A percentile compares a stretch with the other conserved stretches of the same genome.
Conservation (phyloP, 2,113 vertebrate species). For the Upupa epops region DNA sequence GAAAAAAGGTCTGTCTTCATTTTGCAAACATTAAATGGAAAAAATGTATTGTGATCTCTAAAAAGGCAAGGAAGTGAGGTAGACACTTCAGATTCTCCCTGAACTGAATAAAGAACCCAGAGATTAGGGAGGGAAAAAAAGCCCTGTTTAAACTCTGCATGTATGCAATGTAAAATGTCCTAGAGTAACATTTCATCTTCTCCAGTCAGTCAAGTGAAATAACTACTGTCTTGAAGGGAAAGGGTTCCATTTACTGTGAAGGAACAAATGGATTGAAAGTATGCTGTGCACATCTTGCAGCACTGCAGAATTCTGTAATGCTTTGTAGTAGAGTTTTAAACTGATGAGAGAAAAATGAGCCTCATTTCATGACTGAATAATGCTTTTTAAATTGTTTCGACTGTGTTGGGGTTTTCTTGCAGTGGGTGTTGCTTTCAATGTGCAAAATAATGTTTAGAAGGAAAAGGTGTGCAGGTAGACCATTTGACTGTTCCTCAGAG, state of each 20-base stretch:
- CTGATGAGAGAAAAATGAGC: not conserved
- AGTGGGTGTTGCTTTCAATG: not conserved
- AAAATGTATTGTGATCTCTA: not conserved
- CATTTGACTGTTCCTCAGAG: not conserved
- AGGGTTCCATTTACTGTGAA: not conserved
- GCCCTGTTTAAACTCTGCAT: not conserved
- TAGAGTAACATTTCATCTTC: not conserved
- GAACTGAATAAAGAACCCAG: not conserved
- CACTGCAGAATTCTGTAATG: not conserved
- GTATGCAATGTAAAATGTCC: not conserved
- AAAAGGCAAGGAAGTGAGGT: not conserved
- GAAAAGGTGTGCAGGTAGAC: not conserved
- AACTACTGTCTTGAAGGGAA: not conserved
- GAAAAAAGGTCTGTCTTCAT: not conserved
- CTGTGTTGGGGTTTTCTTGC: too few relatives aligned
- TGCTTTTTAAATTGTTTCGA: not conserved
- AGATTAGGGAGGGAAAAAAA: not conserved
- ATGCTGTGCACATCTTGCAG: accelerated
- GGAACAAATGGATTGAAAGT: not conserved
- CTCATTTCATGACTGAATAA: not conserved
- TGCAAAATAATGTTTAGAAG: not conserved
- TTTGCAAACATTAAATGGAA: not conserved
- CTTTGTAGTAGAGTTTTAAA: not conserved
- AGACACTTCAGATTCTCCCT: not conserved
- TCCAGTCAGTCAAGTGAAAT: not conserved